Conservation (phyloP, 2,113 vertebrate species). For the Mustelus asterias region DNA sequence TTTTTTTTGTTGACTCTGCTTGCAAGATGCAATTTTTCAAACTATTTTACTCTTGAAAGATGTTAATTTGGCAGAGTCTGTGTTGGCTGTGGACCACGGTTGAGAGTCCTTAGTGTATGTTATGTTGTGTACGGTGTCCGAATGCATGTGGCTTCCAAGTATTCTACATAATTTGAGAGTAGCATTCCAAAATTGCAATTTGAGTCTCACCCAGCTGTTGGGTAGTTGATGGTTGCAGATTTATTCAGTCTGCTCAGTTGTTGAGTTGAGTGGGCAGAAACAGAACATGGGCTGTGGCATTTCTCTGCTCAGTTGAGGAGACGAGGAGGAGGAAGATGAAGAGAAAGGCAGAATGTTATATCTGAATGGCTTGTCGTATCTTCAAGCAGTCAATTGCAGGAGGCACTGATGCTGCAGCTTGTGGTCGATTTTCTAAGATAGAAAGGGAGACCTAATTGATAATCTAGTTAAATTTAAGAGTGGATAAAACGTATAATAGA, state of each 20-base stretch:
- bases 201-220: not conserved
- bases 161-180: not conserved
- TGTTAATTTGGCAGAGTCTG: too few species aligned
- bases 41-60: too few species aligned
- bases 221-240: not conserved
- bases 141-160: not conserved
- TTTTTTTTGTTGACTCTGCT: too few species aligned
- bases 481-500: not conserved
- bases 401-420: not conserved
- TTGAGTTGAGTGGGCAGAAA: not conserved
- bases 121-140: not conserved
- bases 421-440: not conserved
- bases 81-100: too few species aligned
- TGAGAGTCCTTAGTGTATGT: too few species aligned
- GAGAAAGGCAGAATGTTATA: not conserved
- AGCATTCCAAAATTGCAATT: not conserved
- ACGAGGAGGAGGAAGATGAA: not conserved
- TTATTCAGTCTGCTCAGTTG: not conserved
- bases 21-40: too few species aligned
- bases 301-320: not conserved
- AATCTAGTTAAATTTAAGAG: not conserved
- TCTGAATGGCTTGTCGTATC: not conserved
- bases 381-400: not conserved
- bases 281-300: not conserved
- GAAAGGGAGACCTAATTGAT: not conserved